Percentiles rank a stretch among this genome's conserved stretches.
Evolutionary conservation across 2,113 vertebrate genomes (phyloP).

Genomic region (Hyaena hyaena): DNA sequence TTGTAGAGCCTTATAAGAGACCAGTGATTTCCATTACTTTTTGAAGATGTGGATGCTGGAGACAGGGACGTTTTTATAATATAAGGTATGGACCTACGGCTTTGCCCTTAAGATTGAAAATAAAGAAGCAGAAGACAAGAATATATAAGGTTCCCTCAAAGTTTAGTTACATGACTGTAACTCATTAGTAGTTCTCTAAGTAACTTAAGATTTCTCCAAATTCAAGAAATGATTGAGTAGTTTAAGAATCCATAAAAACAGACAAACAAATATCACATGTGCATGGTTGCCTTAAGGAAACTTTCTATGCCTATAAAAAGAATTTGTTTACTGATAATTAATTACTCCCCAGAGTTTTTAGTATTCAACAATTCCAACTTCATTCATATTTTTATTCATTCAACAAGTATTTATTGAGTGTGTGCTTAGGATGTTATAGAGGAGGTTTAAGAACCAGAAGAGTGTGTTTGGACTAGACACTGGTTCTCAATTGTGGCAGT

Average conservation of each 20-base stretch:
- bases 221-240: conserved; percentile 30
- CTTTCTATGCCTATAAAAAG: not conserved
- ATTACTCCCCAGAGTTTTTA: not conserved
- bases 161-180: not conserved
- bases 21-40: not conserved
- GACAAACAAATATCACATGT: not conserved
- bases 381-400: not conserved
- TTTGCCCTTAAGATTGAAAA: not conserved
- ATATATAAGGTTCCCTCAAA: not conserved
- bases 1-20: not conserved
- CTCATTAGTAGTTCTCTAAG: not conserved
- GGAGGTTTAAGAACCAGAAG: not conserved
- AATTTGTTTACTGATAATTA: not conserved
- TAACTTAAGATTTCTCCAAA: not conserved
- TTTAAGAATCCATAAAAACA: conserved; percentile 1
- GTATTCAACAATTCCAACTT: not conserved
- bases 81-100: not conserved
- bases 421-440: not conserved
- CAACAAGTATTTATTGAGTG: not conserved
- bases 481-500: not conserved
- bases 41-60: not conserved
- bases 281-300: not conserved
- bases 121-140: not conserved
- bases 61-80: not conserved
- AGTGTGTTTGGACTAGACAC: not conserved